phyloP scores from a whole-genome alignment of 2,113 vertebrate genomes.

The Hemichromis elongatus region DNA sequence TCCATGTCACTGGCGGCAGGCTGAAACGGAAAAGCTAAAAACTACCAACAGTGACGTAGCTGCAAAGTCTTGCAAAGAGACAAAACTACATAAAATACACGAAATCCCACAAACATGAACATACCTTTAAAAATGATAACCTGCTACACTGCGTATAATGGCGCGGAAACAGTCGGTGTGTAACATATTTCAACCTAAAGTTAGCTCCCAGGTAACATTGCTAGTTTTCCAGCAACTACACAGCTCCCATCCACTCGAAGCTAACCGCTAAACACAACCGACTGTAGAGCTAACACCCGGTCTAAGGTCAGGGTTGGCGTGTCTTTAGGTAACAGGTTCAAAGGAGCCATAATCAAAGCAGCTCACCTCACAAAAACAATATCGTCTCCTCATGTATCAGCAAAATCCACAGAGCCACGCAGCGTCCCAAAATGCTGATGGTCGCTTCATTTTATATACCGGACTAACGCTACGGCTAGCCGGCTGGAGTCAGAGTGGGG shows the following conservation, averaged over 20 bases:
- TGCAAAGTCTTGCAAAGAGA: conserved; percentile 43
- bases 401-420: conserved; percentile 67
- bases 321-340: conserved; percentile 36
- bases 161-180: background rate
- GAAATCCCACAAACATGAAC: background rate
- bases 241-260: conserved; percentile 26
- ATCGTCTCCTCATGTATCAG: conserved; percentile 71
- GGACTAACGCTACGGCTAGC: conserved; percentile 69
- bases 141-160: background rate
- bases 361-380: conserved; percentile 71
- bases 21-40: conserved; percentile 36
- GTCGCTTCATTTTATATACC: conserved; percentile 74
- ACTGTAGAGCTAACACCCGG: conserved; percentile 57
- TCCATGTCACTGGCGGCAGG: conserved; percentile 23
- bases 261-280: conserved; percentile 51
- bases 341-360: background rate
- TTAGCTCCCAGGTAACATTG: conserved; percentile 35
- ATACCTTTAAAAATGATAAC: background rate
- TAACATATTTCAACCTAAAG: conserved; percentile 24
- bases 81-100: conserved; percentile 3
- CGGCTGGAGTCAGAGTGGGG: conserved; percentile 69
- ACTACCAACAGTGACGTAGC: conserved; percentile 53
- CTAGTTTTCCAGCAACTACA: conserved; percentile 60
- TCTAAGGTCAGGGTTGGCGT: conserved; percentile 67
- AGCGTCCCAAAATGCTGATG: conserved; percentile 62